Evolutionary conservation across 2,113 vertebrate genomes (phyloP).

Genomic region (Phrynosoma blainvillii): DNA sequence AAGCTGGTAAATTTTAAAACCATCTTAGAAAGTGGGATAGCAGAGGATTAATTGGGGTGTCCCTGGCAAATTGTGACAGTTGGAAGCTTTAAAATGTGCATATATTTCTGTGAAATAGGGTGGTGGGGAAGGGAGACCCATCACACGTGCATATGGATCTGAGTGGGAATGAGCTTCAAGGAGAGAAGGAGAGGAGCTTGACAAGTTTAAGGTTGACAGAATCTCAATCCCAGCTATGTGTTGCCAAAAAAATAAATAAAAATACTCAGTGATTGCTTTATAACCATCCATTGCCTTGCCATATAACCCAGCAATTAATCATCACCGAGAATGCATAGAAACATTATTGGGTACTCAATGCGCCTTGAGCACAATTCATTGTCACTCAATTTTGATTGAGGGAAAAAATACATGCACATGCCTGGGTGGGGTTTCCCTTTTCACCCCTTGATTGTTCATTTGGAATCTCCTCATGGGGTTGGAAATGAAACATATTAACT

Average conservation of each 20-base stretch:
- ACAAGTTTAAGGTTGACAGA: not conserved
- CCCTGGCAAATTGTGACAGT: too few relatives aligned
- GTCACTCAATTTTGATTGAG: conserved; percentile 42
- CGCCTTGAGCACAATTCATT: conserved; percentile 22
- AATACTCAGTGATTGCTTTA: not conserved
- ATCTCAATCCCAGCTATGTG: not conserved
- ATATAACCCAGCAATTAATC: not conserved
- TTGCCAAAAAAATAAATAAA: fast-evolving
- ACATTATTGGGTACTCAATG: not conserved
- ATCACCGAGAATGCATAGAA: not conserved
- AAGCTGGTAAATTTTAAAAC: too few relatives aligned
- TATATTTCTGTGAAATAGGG: too few relatives aligned
- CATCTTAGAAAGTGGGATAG: too few relatives aligned
- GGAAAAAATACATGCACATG: not conserved
- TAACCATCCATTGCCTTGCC: not conserved
- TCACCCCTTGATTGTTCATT: conserved; percentile 62
- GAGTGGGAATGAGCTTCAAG: too few relatives aligned
- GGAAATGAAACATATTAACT: conserved; percentile 49
- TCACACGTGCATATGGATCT: not conserved
- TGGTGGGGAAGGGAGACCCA: not conserved
- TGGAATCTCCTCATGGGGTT: conserved; percentile 53
- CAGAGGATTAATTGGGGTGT: too few relatives aligned
- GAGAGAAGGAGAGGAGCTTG: not conserved
- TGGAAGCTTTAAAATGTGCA: too few relatives aligned
- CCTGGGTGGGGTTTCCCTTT: conserved; percentile 64